Evolutionary conservation across 2,888 invertebrate species (phyloP).

Genomic region (Eurois occulta): DNA sequence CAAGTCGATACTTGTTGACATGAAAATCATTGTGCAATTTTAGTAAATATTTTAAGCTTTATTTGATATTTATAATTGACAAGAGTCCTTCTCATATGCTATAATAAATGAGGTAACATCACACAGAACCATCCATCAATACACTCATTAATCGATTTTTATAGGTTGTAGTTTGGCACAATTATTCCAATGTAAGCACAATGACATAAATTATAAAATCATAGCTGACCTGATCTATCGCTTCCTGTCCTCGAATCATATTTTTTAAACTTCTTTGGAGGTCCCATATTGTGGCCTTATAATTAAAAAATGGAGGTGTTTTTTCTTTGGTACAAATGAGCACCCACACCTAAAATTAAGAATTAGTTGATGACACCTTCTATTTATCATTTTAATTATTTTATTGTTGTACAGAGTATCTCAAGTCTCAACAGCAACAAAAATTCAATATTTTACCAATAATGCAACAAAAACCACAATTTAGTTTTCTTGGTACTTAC

Average conservation of each 20-base stretch:
- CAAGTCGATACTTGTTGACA: conserved; percentile 11
- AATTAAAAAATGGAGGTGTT: neutral
- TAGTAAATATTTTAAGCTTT: neutral
- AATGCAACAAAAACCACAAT: conserved; percentile 9
- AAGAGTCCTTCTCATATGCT: neutral
- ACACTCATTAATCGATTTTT: neutral
- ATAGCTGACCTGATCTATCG: conserved; percentile 84
- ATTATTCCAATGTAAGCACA: neutral
- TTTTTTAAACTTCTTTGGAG: conserved; percentile 87
- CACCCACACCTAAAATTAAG: conserved; percentile 21
- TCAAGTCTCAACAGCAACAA: neutral
- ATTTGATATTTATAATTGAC: neutral
- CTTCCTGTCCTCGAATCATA: conserved; percentile 86
- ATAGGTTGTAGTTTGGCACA: neutral
- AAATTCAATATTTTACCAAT: conserved; percentile 29
- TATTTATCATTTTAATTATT: neutral
- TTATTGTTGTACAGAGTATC: neutral
- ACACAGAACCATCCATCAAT: conserved; percentile 12
- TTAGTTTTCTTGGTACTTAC: neutral
- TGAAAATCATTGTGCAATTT: neutral
- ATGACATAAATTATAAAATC: neutral
- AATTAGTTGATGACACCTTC: neutral
- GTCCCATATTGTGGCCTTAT: conserved; percentile 79
- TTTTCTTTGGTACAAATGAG: neutral
- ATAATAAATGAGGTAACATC: neutral